These are phyloP conservation scores for Lipotes vexillifer DNA, from an alignment of 2,113 vertebrate genomes.

Conservation along the genomic window DNA sequence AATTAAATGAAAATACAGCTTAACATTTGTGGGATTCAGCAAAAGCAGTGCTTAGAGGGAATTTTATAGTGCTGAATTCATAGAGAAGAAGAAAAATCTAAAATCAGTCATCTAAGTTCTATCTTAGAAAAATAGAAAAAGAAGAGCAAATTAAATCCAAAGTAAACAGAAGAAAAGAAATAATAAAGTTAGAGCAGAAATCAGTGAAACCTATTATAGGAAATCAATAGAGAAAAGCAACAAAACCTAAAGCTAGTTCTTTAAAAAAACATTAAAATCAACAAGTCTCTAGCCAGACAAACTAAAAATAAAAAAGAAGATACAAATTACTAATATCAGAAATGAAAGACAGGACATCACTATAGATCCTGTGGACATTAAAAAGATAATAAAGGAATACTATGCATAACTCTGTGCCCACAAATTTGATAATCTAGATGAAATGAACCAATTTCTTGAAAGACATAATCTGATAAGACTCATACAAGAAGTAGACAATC, in stretches of 20 bases:
- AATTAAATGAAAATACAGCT: not conserved
- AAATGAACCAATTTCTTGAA: not conserved
- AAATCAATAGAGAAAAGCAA: not conserved
- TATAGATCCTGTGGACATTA: not conserved
- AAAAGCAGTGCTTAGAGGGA: not conserved
- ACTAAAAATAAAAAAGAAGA: not conserved
- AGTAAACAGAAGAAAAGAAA: not conserved
- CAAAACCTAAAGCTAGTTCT: not conserved
- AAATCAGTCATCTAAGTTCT: slow-evolving; percentile 3
- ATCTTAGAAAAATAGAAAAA: not conserved
- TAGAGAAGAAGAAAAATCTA: not conserved
- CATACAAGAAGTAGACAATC: not conserved
- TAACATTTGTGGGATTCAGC: not conserved
- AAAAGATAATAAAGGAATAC: not conserved
- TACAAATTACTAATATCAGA: not conserved
- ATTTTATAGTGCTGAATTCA: not conserved
- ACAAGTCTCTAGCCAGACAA: not conserved
- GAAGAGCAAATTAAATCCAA: not conserved
- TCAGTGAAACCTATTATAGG: not conserved
- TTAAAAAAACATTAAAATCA: not conserved
- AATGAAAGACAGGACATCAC: not conserved
- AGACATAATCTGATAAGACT: not conserved
- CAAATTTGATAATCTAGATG: not conserved
- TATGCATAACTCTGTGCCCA: not conserved
- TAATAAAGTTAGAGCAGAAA: not conserved